Evolutionary conservation across 2,113 vertebrate species (phyloP).

Genomic region (Cyprinodon brontotheroides): DNA sequence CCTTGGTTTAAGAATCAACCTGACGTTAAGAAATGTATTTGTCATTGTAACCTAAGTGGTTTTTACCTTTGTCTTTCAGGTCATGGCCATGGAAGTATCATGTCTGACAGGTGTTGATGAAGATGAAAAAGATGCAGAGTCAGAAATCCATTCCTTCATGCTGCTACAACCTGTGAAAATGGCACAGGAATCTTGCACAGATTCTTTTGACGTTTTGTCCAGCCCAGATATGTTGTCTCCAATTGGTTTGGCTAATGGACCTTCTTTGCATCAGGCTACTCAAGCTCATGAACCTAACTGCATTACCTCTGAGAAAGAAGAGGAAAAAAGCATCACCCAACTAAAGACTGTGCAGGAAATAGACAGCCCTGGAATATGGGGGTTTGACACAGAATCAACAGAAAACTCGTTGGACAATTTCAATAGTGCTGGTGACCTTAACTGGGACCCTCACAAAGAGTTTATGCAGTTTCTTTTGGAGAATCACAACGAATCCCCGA

Average conservation of each 20-base stretch:
- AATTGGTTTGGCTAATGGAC: constrained; percentile 89
- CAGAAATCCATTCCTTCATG: constrained; percentile 81
- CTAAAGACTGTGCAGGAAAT: constrained; percentile 87
- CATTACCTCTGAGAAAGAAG: constrained; percentile 83
- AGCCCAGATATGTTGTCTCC: constrained; percentile 85
- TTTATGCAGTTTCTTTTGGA: constrained; percentile 94
- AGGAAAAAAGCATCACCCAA: constrained; percentile 90
- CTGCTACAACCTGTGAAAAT: constrained; percentile 85
- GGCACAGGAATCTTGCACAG: constrained; percentile 67
- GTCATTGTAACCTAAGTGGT: constrained; percentile 31
- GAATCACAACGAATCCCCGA: constrained; percentile 83
- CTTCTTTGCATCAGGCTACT: constrained; percentile 87
- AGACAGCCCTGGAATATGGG: constrained; percentile 83
- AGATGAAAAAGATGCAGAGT: constrained; percentile 86
- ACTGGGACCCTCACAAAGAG: constrained; percentile 91
- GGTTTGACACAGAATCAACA: constrained; percentile 84
- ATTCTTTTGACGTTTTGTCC: constrained; percentile 79
- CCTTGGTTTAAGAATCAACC: background rate
- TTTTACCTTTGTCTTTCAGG: constrained; percentile 70
- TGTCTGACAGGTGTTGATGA: constrained; percentile 88
- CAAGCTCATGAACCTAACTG: constrained; percentile 84
- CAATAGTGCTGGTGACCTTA: constrained; percentile 81
- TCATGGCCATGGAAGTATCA: constrained; percentile 84
- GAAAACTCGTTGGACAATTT: constrained; percentile 88
- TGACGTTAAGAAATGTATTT: background rate